Percentiles rank a stretch among this genome's conserved stretches.
phyloP scores from a whole-genome alignment of 2,113 vertebrate species.

The Galbula dea region DNA sequence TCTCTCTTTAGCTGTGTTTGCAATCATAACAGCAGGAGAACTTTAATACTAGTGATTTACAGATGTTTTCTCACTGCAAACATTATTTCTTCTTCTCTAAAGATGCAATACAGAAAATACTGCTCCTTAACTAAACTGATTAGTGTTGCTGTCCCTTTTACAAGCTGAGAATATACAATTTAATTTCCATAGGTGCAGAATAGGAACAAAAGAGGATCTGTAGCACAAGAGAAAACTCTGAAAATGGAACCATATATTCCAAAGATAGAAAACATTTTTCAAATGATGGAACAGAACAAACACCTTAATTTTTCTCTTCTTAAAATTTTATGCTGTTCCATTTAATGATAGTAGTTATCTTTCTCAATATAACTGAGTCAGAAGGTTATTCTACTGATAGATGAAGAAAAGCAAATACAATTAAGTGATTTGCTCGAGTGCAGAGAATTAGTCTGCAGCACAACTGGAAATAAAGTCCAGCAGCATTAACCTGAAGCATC shows the following conservation, averaged over 20 bases:
- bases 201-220: not conserved
- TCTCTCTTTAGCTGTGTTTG: not conserved
- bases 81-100: not conserved
- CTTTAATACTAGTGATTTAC: slow-evolving; percentile 27
- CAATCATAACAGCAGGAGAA: not conserved
- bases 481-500: not conserved
- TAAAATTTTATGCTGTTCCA: not conserved
- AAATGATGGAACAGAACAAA: not conserved
- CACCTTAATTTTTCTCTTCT: not conserved
- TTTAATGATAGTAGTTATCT: not conserved
- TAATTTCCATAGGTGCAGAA: not conserved
- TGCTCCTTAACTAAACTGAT: not conserved
- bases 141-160: slow-evolving; percentile 22
- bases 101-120: not conserved
- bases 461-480: slow-evolving; percentile 4
- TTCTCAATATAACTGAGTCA: not conserved
- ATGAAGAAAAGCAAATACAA: not conserved
- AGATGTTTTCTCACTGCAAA: not conserved
- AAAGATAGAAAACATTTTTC: not conserved
- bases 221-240: not conserved
- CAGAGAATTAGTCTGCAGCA: not conserved
- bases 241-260: not conserved
- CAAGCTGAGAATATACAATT: not conserved
- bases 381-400: not conserved
- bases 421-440: not conserved